Evolutionary conservation across 2,797 vertebrate genomes (phyloP).

Genomic region (Euphonia xanthogaster): DNA sequence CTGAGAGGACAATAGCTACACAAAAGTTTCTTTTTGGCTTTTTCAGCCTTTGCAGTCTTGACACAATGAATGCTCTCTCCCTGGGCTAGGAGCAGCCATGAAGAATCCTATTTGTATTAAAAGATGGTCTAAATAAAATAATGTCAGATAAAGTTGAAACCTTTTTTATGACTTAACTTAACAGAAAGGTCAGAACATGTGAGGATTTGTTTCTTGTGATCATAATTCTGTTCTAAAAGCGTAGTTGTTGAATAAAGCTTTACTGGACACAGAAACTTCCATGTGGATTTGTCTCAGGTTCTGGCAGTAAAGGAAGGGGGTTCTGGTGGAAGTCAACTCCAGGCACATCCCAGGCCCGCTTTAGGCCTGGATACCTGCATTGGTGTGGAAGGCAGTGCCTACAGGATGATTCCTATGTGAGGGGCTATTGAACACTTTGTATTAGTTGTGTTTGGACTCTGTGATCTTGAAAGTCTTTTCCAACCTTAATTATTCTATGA

Average conservation of each 20-base stretch:
- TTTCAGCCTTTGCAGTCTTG: neutral
- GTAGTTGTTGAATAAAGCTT: neutral
- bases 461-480: neutral
- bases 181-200: neutral
- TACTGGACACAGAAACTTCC: neutral
- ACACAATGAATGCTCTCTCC: neutral
- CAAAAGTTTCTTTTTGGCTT: neutral
- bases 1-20: neutral
- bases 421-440: neutral
- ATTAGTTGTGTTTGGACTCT: neutral
- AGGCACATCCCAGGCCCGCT: neutral
- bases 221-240: neutral
- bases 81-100: neutral
- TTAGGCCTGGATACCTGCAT: neutral
- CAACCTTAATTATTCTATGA: neutral
- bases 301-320: neutral
- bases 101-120: neutral
- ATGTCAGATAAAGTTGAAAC: neutral
- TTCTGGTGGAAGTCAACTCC: neutral
- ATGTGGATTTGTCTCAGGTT: neutral
- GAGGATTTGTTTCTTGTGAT: neutral
- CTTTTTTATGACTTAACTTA: neutral
- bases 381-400: neutral
- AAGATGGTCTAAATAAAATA: neutral
- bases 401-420: neutral